A percentile compares a stretch with the other conserved stretches of the same genome.
Conservation (phyloP, 2,113 vertebrate genomes). For the Brienomyrus longianalis region DNA sequence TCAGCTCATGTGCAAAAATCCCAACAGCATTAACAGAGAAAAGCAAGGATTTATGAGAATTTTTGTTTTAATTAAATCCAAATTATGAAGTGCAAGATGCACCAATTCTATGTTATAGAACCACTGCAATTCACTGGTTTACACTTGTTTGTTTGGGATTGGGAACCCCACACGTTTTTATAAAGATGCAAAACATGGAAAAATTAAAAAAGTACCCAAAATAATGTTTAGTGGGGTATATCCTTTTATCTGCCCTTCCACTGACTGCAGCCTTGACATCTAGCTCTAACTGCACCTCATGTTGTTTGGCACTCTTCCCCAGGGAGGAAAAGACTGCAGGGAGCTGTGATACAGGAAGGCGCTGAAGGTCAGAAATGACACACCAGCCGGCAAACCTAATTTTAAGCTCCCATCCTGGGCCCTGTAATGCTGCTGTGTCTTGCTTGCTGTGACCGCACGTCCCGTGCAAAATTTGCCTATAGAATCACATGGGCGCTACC, state of each 20-base stretch:
- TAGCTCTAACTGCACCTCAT: not conserved
- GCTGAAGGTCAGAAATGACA: not conserved
- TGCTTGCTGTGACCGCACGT: not conserved
- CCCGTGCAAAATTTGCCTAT: not conserved
- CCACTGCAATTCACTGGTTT: not conserved
- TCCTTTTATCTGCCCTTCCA: not conserved
- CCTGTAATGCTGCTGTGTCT: not conserved
- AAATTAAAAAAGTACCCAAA: not conserved
- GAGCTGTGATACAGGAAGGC: not conserved
- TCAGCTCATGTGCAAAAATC: not conserved
- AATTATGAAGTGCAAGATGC: not conserved
- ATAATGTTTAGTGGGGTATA: not conserved
- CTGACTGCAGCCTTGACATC: constrained; percentile 5
- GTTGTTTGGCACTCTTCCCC: not conserved
- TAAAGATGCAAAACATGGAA: not conserved
- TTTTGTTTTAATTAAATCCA: not conserved
- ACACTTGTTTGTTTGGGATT: not conserved
- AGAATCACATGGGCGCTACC: not conserved
- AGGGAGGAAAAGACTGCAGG: not conserved
- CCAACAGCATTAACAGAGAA: not conserved
- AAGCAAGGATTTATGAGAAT: not conserved
- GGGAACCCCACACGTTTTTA: not conserved
- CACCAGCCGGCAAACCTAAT: not conserved
- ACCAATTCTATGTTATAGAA: not conserved
- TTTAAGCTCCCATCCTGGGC: not conserved